A percentile compares a stretch with the other conserved stretches of the same genome.
Evolutionary conservation across 2,113 vertebrate genomes (phyloP).

Genomic region (Gobiocypris rarus): DNA sequence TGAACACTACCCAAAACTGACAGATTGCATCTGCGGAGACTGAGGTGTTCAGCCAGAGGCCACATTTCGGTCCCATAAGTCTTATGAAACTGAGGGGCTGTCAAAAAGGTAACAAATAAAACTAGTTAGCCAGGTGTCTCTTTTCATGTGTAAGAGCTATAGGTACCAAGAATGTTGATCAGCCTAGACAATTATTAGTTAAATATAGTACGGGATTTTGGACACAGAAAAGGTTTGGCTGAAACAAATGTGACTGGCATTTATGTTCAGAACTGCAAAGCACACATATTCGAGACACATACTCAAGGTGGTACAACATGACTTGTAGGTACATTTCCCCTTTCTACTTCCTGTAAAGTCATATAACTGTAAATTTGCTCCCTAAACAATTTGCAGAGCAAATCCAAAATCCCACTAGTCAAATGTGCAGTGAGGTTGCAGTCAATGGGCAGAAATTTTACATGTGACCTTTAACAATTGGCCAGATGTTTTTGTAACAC

Average conservation of each 20-base stretch:
- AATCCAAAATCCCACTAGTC: neutral
- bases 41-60: neutral
- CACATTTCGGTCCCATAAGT: neutral
- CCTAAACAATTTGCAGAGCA: neutral
- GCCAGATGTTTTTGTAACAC: neutral
- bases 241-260: neutral
- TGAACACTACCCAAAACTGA: neutral
- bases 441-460: neutral
- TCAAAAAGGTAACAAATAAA: neutral
- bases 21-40: neutral
- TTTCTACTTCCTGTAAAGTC: slow-evolving; percentile 5
- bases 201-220: neutral
- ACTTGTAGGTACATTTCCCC: neutral
- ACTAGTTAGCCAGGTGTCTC: neutral
- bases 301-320: neutral
- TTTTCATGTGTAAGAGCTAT: neutral
- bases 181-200: neutral
- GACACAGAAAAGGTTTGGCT: neutral
- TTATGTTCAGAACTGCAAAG: too few relatives aligned
- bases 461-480: neutral
- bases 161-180: neutral
- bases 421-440: neutral
- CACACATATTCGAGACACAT: neutral
- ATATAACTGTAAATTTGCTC: neutral
- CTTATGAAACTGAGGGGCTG: neutral